Evolutionary conservation across 2,113 vertebrate genomes (phyloP).

Genomic region (Lycocorax pyrrhopterus): DNA sequence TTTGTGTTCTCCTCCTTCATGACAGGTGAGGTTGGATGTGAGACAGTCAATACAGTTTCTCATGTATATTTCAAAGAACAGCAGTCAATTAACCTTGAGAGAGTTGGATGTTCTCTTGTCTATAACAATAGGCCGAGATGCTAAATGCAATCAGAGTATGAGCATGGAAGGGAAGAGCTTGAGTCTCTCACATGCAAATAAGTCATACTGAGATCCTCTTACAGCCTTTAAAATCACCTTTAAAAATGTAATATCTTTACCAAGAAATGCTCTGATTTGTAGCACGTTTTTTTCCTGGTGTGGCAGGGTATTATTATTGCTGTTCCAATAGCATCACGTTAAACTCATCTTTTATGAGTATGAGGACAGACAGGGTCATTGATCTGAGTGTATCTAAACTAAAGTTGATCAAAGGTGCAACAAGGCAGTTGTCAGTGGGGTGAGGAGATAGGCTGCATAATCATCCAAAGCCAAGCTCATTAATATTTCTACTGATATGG

Average conservation of each 20-base stretch:
- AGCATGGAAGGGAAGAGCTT: not conserved
- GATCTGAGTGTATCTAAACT: not conserved
- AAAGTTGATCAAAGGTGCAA: not conserved
- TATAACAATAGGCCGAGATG: conserved; percentile 5
- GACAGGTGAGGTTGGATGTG: conserved; percentile 63
- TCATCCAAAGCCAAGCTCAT: not conserved
- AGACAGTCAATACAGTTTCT: conserved; percentile 63
- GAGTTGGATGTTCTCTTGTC: conserved; percentile 53
- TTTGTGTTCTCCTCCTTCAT: not conserved
- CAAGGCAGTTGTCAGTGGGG: not conserved
- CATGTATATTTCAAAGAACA: conserved; percentile 70
- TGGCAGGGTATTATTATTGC: not conserved
- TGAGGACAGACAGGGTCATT: not conserved
- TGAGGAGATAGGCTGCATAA: not conserved
- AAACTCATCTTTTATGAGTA: not conserved
- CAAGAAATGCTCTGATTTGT: not conserved
- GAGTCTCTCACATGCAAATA: not conserved
- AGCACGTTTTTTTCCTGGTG: not conserved
- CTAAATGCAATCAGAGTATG: not conserved
- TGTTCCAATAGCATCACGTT: not conserved
- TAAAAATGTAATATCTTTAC: not conserved
- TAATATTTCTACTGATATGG: not conserved
- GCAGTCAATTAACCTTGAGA: conserved; percentile 72
- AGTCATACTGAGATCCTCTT: not conserved
- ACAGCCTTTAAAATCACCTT: not conserved